Evolutionary conservation across 2,888 invertebrate genomes (phyloP).

Genomic region (Phengaris arion): DNA sequence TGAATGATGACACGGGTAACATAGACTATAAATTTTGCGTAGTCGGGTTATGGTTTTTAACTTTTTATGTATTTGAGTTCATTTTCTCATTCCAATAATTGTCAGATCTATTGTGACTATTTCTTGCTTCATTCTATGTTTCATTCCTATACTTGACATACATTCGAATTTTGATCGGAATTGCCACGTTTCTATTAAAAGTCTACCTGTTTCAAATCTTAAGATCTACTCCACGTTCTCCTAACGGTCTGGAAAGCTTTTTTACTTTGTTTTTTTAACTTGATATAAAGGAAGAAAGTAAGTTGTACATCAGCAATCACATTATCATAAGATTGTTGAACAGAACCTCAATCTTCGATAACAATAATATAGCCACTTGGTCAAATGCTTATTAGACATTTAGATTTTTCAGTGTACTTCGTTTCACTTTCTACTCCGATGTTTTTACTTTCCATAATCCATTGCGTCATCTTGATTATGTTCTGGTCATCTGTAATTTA

Average conservation of each 20-base stretch:
- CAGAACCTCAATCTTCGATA: too few species aligned
- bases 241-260: not conserved
- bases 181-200: too few species aligned
- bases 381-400: not conserved
- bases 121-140: not conserved
- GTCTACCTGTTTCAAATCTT: not conserved
- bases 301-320: too few species aligned
- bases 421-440: conserved; percentile 35
- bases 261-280: not conserved
- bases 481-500: conserved; percentile 35
- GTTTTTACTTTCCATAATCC: conserved; percentile 39
- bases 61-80: not conserved
- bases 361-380: not conserved
- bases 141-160: not conserved
- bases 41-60: too few species aligned
- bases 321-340: too few species aligned
- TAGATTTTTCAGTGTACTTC: conserved; percentile 20
- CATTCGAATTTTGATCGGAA: not conserved
- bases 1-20: too few species aligned
- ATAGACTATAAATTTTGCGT: too few species aligned
- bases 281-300: not conserved
- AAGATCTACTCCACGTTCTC: not conserved
- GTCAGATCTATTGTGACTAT: not conserved
- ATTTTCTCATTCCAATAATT: not conserved
- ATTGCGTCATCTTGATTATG: conserved; percentile 36